A percentile compares a stretch with the other conserved stretches of the same genome.
Evolutionary conservation across 2,888 invertebrate genomes (phyloP).

Genomic region (Xestoiulus laeticollis): DNA sequence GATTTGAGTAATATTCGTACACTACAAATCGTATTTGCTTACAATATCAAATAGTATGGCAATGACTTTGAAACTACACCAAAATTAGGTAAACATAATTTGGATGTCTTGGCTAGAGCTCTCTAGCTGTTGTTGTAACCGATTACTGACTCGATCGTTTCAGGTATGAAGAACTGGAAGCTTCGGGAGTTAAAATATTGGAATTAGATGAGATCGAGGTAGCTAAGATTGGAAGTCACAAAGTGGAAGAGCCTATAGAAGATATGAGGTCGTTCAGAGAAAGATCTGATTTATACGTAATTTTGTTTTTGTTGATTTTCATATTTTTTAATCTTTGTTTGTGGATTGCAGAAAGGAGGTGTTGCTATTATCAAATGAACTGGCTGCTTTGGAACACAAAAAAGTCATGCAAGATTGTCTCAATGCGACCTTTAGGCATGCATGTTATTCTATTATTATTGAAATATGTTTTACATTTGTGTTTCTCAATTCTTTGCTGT

Average conservation of each 20-base stretch:
- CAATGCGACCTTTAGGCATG: background rate
- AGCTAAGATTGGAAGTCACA: background rate
- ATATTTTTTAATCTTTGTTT: background rate
- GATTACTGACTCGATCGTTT: background rate
- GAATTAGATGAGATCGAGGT: background rate
- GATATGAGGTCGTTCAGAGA: background rate
- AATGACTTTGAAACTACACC: too few species aligned
- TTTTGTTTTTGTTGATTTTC: background rate
- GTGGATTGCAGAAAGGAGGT: background rate
- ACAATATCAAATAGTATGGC: too few species aligned
- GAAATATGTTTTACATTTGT: background rate
- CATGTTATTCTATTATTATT: background rate
- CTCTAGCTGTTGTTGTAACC: too few species aligned
- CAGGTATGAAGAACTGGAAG: background rate
- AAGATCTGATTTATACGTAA: background rate
- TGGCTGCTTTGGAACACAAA: background rate
- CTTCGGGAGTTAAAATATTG: background rate
- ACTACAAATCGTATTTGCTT: too few species aligned
- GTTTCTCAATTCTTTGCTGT: too few species aligned
- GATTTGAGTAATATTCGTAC: too few species aligned
- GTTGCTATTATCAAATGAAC: background rate
- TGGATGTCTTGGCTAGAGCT: too few species aligned
- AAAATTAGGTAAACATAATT: too few species aligned
- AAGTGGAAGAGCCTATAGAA: background rate
- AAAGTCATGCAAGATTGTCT: background rate